Base-by-base conservation (phyloP, 2,888 invertebrate species). In the Glaucopsyche alexis region DNA sequence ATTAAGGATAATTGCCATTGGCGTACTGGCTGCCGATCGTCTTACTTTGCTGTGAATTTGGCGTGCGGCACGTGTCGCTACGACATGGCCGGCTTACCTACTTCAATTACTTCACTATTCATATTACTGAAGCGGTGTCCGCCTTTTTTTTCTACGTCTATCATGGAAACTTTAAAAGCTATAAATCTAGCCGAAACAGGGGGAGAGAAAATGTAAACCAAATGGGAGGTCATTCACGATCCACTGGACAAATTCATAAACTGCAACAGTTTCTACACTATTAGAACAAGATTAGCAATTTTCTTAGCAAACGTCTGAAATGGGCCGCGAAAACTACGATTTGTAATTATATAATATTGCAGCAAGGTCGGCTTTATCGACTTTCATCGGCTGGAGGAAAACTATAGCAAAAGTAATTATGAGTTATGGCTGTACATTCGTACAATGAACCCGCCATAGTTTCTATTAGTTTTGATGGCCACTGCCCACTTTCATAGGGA, bases 141-240 rank as follows among this genome's bases (percentile, higher is more conserved):
- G n/a, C n/a, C n/a, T n/a, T n/a, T n/a, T n/a, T n/a, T n/a, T n/a
- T n/a, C n/a, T n/a, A n/a, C n/a, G n/a, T n/a, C n/a, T n/a, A n/a
- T n/a, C n/a, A 3, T 29, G 29, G 4, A 29, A 29, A 2, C 29
- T 29, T 29, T 2, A 29, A 29, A 29, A 29, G 29, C 3, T 29
- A 29, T 29, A 29, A 29, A 29, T 29, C 29, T 29, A 3, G 1
- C 19, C 0, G 55, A 1, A 6, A 13, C 11, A 19, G 19, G 19
- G 55, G 29, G 55, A 60, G 52, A 47, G 52, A 65, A 66, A 73
- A 75, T 65, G 29, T 11, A 60, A 60, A 19, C 55, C 52, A 29
- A 60, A 60, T 19, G 19, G 55, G 55, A 60, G 55, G 55, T 60
- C 19, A 60, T 60, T 60, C 55, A 60, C 55, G 55, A 60, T 29